A percentile compares a stretch with the other conserved stretches of the same genome.
Conservation (phyloP, 1,140 invertebrate genomes). For the Drosophila triauraria region DNA sequence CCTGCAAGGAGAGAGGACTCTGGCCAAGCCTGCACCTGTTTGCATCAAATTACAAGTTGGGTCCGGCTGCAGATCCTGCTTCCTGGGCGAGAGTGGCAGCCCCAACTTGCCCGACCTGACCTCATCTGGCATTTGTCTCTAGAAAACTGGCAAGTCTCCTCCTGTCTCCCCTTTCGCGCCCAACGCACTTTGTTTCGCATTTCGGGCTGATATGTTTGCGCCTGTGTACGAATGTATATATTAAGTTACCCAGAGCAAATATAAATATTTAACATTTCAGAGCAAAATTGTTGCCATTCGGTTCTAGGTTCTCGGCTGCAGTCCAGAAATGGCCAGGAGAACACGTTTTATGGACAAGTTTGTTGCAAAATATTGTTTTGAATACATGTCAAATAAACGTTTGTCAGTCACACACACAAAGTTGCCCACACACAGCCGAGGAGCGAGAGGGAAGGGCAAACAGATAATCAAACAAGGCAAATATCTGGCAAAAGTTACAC, state of each 20-base stretch:
- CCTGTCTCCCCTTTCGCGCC: constrained; percentile 2
- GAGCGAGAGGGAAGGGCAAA: constrained; percentile 40
- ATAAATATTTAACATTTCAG: constrained; percentile 75
- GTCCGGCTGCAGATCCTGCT: constrained; percentile 22
- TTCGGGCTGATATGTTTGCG: constrained; percentile 25
- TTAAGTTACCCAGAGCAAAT: constrained; percentile 57
- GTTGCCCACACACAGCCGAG: background rate
- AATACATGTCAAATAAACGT: constrained; percentile 68
- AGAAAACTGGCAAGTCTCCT: constrained; percentile 7
- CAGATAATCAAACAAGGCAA: constrained; percentile 73
- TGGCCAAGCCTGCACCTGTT: constrained; percentile 74
- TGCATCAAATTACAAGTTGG: constrained; percentile 69
- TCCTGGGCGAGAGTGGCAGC: constrained; percentile 18
- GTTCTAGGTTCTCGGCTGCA: constrained; percentile 42
- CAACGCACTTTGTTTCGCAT: constrained; percentile 56
- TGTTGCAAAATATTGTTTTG: constrained; percentile 59
- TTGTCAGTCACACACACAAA: constrained; percentile 40
- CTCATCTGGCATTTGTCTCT: constrained; percentile 44
- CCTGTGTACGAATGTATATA: constrained; percentile 31
- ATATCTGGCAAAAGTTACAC: constrained; percentile 60
- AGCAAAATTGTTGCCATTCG: constrained; percentile 61
- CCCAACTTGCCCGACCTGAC: constrained; percentile 31
- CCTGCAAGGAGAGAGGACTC: constrained; percentile 22
- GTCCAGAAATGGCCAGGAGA: constrained; percentile 40
- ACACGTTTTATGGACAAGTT: constrained; percentile 53